Evolutionary conservation across 2,888 invertebrate species (phyloP), one percentile per base, ranked within the genome.

Genomic region (Dicyrtoma fusca): DNA sequence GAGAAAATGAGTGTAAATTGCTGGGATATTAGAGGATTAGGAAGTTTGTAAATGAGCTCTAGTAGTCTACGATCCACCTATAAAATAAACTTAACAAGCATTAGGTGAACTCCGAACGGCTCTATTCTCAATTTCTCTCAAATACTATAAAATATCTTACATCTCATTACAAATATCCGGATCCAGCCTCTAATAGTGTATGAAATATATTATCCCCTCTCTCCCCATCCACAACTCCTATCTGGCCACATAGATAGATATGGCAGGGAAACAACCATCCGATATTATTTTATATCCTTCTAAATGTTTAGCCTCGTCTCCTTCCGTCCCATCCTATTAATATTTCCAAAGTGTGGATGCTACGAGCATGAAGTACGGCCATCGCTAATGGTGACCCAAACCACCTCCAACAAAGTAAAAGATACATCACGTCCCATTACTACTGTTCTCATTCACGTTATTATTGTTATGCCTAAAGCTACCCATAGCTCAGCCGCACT

Each of bases 21-120:
- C 70, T 45, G 71, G 75, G 75, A 77, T 77, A 78, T 78, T 78
- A 77, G 73, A 74, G 78, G 78, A 77, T 78, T 78, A 78, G 77
- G 74, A 78, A 78, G 73, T 78, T 78, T 78, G 76, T 78, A 78
- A 78, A 78, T 78, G 78, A 77, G 77, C 74, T 74, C 75, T 71
- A 72, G 62, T 72, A 71, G 65, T 49, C 21, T 66, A 63, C 57
- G 53, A 69, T 73, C 61, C 70, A 51, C 65, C 66, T 65, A 70
- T 70, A 70, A 73, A 73, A 73, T 73, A 73, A 57, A 68, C 57
- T 68, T 68, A 49, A 65, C 65, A 65, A 65, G 65, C 65, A 51
- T 51, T 65, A 65, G 49, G 26, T 51, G 65, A 25, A 51, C 65
- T 51, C 51, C 34, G 34, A 49, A 65, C 25, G 47, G 34, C 61